Percentiles rank a stretch among this genome's conserved stretches.
Conservation (phyloP, 2,113 vertebrate species). For the Cryptotis parvus region DNA sequence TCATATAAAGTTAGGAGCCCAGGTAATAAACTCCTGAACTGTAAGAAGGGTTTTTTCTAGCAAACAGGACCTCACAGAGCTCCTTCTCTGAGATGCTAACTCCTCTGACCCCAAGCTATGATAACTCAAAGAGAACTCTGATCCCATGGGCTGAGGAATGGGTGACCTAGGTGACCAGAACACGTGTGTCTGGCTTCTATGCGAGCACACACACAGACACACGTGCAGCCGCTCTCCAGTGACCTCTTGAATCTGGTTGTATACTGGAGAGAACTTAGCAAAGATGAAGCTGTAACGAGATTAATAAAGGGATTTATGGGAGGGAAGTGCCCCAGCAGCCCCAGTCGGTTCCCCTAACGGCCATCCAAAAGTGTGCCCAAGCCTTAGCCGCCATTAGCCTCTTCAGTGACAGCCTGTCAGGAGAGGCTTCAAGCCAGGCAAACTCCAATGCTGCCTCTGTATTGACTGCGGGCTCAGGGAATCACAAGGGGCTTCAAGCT, state of each 20-base stretch:
- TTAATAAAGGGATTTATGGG: conserved; percentile 69
- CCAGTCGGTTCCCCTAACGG: conserved; percentile 59
- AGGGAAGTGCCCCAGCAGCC: conserved; percentile 47
- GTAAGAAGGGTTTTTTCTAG: conserved; percentile 4
- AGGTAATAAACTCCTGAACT: conserved; percentile 11
- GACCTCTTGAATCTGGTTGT: conserved; percentile 13
- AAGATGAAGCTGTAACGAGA: conserved; percentile 42
- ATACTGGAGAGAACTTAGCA: conserved; percentile 47
- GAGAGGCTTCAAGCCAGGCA: conserved; percentile 34
- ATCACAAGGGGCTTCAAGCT: conserved; percentile 57
- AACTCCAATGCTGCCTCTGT: conserved; percentile 38
- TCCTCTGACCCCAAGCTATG: background rate
- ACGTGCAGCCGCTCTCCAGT: background rate
- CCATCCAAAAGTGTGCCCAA: conserved; percentile 37
- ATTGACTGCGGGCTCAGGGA: background rate
- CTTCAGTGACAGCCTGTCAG: conserved; percentile 44
- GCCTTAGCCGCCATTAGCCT: conserved; percentile 9
- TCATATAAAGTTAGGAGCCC: conserved; percentile 23
- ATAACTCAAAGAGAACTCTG: background rate
- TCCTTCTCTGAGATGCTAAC: background rate
- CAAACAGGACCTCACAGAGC: background rate
- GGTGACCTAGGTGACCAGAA: background rate
- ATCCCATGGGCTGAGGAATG: background rate
- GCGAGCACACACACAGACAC: background rate
- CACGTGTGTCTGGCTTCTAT: background rate